Conservation (phyloP, 1,140 invertebrate species). For the Rhopalosiphum maidis region DNA sequence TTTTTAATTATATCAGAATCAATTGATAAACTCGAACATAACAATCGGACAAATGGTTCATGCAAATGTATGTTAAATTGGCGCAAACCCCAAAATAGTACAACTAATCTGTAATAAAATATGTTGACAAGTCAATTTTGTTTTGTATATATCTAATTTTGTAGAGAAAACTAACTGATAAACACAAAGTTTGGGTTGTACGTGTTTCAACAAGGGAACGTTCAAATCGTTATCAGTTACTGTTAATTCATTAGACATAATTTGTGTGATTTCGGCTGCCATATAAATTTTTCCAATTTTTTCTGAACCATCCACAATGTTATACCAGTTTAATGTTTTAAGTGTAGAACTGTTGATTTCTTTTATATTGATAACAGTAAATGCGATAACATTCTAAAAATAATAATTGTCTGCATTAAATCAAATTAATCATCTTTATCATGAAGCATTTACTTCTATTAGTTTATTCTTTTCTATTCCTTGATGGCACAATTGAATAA, state of each 20-base stretch:
- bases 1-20: constrained; percentile 31
- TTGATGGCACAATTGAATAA: constrained; percentile 12
- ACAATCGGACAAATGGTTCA: constrained; percentile 4
- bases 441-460: neutral
- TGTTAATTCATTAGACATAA: neutral
- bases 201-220: neutral
- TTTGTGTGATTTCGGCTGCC: neutral
- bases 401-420: neutral
- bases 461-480: neutral
- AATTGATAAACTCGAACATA: neutral
- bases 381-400: neutral
- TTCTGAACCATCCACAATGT: neutral
- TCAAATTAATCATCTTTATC: neutral
- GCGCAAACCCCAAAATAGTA: constrained; percentile 55
- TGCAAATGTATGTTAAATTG: neutral
- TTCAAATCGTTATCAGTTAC: neutral
- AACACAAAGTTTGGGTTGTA: neutral
- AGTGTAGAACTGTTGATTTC: neutral
- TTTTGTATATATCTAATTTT: neutral
- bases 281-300: constrained; percentile 30
- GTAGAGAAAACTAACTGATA: neutral
- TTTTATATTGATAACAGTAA: neutral
- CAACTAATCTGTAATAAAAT: constrained; percentile 38
- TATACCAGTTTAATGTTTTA: neutral
- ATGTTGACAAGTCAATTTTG: neutral